Conservation (phyloP, 2,113 vertebrate genomes). For the Sinocyclocheilus grahami region DNA sequence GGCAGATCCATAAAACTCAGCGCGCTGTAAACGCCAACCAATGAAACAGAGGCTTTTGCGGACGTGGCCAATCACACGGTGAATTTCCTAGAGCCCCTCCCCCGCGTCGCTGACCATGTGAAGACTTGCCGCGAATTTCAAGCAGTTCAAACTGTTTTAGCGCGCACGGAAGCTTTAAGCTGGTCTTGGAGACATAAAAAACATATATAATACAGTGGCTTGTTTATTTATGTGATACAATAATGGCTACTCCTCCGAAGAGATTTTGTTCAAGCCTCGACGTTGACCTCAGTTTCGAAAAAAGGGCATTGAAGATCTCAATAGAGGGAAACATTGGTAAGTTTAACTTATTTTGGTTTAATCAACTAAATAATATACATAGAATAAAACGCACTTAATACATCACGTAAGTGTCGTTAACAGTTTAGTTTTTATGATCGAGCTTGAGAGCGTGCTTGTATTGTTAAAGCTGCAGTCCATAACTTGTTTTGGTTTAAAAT, state of each 20-base stretch:
- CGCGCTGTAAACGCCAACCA: neutral
- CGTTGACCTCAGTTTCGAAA: constrained; percentile 72
- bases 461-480: neutral
- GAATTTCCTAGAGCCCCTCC: neutral
- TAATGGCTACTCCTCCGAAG: constrained; percentile 81
- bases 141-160: neutral
- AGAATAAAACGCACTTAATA: neutral
- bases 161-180: neutral
- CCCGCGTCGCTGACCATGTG: neutral
- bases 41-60: neutral
- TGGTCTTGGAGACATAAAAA: neutral
- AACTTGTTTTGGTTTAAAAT: no score
- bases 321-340: constrained; percentile 88
- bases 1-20: neutral
- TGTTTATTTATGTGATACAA: neutral
- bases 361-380: neutral
- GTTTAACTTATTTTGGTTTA: constrained; percentile 44
- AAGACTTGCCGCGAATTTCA: constrained; percentile 33
- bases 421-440: no score
- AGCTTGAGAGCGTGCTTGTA: neutral
- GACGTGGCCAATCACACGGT: neutral
- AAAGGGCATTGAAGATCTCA: constrained; percentile 77
- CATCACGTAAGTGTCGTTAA: neutral
- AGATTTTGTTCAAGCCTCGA: constrained; percentile 58
- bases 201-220: neutral